Base-by-base conservation (phyloP, 1,140 invertebrate species). In the Trachymyrmex septentrionalis region DNA sequence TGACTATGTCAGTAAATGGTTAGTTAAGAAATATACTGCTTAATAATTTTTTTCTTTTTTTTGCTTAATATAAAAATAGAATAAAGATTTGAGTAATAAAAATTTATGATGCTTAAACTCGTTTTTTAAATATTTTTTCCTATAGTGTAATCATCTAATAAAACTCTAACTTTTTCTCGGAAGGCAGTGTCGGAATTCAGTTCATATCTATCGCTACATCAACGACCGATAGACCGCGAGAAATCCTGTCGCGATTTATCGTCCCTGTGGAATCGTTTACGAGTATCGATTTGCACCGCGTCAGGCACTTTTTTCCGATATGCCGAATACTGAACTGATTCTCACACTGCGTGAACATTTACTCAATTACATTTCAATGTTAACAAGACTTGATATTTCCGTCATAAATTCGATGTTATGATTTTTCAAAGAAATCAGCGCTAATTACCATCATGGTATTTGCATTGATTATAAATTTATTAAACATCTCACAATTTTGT, bases 231-330 rank as follows among this genome's bases (percentile, higher is more conserved):
- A 88, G 76, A 57, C 53, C 57, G n/a, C 48, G 50, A 64, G 66
- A 82, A 86, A 89, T 88, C 67, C 30, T 10, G 61, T 27, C 19
- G n/a, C 59, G 48, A 89, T 89, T 89, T 88, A 88, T 89, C 67
- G 75, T 67, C 88, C 82, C 88, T 34, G 10, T 55, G 67, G 87
- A 75, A 88, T 80, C 87, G 67, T 48, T 61, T 48, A 34, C 53
- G 34, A 30, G n/a, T 72, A 75, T 88, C 81, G 81, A 86, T 80
- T 88, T 57, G 34, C 77, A 81, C 53, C 30, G 71, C 67, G 57
- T 57, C 66, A 69, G 61, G 57, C 53, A 44, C 81, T 88, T 89
- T 80, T 67, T 34, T 34, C 63, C 64, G 24, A 9, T 50, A 53
- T 71, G n/a, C 19, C 50, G 66, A 34, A 24, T 10, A n/a, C 44